Percentiles rank a stretch among this genome's conserved stretches.
These are phyloP conservation scores for Meteorus colon DNA, from an alignment of 2,888 invertebrate species.

Conservation along the genomic window DNA sequence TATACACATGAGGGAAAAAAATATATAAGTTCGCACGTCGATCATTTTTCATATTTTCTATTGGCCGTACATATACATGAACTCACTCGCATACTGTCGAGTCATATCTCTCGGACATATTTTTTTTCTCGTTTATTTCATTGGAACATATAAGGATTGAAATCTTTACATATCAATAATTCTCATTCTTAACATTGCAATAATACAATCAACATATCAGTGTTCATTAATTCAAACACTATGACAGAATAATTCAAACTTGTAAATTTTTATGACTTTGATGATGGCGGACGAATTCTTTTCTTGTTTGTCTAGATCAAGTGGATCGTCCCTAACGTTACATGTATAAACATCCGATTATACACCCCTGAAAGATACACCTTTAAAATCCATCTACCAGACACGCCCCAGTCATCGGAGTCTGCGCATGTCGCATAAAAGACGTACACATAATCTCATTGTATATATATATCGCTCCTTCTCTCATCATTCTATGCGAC, in stretches of 20 bases:
- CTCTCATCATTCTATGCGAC: not conserved
- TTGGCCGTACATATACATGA: constrained; percentile 29
- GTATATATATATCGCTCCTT: not conserved
- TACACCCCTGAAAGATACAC: constrained; percentile 25
- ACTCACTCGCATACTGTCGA: constrained; percentile 1
- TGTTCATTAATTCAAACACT: no score
- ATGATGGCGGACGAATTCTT: not conserved
- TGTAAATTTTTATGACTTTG: no score
- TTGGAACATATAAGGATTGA: no score
- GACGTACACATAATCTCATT: constrained; percentile 20
- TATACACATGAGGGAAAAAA: constrained; percentile 26
- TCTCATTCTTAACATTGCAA: no score
- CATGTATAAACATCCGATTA: not conserved
- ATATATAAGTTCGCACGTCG: constrained; percentile 46
- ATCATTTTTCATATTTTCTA: constrained; percentile 55
- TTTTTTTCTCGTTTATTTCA: not conserved
- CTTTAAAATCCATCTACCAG: constrained; percentile 54
- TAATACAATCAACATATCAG: no score
- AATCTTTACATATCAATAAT: no score
- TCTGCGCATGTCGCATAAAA: constrained; percentile 47
- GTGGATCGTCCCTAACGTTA: not conserved
- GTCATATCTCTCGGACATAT: constrained; percentile 32
- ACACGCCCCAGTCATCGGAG: constrained; percentile 62
- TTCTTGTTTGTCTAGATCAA: not conserved
- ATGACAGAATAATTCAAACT: no score